Conservation (phyloP, 2,113 vertebrate genomes). For the Rattus rattus region DNA sequence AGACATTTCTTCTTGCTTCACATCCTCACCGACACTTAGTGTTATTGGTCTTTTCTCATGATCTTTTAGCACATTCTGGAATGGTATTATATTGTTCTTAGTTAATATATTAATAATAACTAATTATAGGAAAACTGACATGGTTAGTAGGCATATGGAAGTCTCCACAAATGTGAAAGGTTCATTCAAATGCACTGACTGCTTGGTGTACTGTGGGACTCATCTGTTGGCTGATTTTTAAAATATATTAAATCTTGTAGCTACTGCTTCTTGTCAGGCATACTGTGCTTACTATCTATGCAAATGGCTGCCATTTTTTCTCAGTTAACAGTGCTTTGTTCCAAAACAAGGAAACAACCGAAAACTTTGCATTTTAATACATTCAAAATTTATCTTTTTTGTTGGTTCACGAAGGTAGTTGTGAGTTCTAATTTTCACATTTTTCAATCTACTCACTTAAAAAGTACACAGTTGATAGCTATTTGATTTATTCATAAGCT, state of each 20-base stretch:
- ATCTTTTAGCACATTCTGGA: background rate
- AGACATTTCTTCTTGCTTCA: background rate
- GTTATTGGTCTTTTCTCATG: conserved; percentile 2
- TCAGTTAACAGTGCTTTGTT: background rate
- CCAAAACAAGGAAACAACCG: background rate
- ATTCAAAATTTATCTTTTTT: background rate
- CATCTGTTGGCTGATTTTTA: background rate
- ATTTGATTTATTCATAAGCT: background rate
- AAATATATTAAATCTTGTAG: background rate
- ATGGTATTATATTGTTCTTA: background rate
- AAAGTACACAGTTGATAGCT: background rate
- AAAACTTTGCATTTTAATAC: background rate
- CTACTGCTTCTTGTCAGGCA: background rate
- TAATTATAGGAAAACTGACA: background rate
- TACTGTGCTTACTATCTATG: background rate
- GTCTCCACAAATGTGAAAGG: background rate
- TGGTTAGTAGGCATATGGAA: background rate
- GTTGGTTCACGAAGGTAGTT: background rate
- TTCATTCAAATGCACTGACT: background rate
- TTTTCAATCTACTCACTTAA: background rate
- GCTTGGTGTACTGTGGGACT: background rate
- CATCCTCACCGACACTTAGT: background rate
- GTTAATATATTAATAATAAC: conserved; percentile 4
- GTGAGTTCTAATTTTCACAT: background rate
- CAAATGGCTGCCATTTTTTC: background rate